Conservation (phyloP, 2,888 invertebrate species). For the Eupithecia exiguata region DNA sequence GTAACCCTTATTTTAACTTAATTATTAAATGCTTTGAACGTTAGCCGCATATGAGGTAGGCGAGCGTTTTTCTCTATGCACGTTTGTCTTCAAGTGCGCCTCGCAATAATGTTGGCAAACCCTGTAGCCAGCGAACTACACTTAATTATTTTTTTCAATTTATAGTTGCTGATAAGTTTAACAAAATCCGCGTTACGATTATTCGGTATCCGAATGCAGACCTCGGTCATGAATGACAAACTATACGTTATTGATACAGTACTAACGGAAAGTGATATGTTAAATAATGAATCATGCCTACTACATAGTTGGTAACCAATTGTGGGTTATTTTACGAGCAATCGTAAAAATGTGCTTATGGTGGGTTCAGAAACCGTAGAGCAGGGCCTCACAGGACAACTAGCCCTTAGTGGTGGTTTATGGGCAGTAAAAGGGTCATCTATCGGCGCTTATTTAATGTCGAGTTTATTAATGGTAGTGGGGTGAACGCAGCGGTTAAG, state of each 20-base stretch:
- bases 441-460: constrained; percentile 67
- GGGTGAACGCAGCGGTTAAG: constrained; percentile 49
- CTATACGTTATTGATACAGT: constrained; percentile 40
- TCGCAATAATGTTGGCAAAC: constrained; percentile 8
- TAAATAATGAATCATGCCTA: constrained; percentile 15
- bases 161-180: constrained; percentile 8
- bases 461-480: constrained; percentile 59
- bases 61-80: constrained; percentile 8
- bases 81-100: background rate
- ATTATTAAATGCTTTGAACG: background rate
- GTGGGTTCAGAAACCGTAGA: constrained; percentile 54
- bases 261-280: constrained; percentile 38
- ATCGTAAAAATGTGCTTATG: constrained; percentile 65
- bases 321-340: constrained; percentile 54
- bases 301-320: constrained; percentile 32
- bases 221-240: constrained; percentile 38
- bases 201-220: constrained; percentile 32
- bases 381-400: constrained; percentile 63
- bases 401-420: constrained; percentile 73
- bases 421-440: constrained; percentile 69
- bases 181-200: constrained; percentile 6
- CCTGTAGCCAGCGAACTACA: constrained; percentile 17
- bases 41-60: background rate
- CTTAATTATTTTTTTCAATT: constrained; percentile 14
- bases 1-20: background rate